These are phyloP conservation scores for Botia almorhae DNA, from an alignment of 2,797 vertebrate species.

Conservation along the genomic window DNA sequence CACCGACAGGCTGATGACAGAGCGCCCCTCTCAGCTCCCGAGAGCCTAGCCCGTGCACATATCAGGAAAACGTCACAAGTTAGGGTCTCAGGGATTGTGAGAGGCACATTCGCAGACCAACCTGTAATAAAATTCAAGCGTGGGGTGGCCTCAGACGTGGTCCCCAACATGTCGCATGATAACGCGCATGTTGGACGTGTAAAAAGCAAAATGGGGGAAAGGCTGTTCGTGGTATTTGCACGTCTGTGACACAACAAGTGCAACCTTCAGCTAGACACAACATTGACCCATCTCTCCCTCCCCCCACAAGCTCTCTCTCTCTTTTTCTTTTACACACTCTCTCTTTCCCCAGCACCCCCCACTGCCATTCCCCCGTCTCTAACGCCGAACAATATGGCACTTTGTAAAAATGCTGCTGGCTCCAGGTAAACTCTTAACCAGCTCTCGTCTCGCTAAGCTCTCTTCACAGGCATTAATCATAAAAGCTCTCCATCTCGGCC, in stretches of 20 bases:
- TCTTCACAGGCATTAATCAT: slow-evolving; percentile 33
- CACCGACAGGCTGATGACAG: slow-evolving; percentile 74
- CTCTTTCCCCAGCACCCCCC: slow-evolving; percentile 50
- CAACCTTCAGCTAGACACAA: slow-evolving; percentile 79
- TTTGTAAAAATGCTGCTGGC: slow-evolving; percentile 72
- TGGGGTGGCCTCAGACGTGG: slow-evolving; percentile 25
- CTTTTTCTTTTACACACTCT: slow-evolving; percentile 26
- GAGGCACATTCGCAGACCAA: slow-evolving; percentile 79
- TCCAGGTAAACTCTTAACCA: slow-evolving; percentile 58
- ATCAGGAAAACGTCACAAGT: slow-evolving; percentile 99
- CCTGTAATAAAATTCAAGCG: slow-evolving; percentile 54
- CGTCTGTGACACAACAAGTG: slow-evolving; percentile 72
- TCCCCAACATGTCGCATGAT: background rate
- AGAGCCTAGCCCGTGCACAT: slow-evolving; percentile 99
- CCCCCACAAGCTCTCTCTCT: slow-evolving; percentile 39
- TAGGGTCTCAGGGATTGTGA: slow-evolving; percentile 99
- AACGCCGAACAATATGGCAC: slow-evolving; percentile 72
- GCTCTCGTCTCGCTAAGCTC: slow-evolving; percentile 42
- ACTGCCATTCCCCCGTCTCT: slow-evolving; percentile 53
- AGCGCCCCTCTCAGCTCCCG: slow-evolving; percentile 97
- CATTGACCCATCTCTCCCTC: slow-evolving; percentile 67
- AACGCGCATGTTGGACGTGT: background rate
- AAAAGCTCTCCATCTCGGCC: slow-evolving; percentile 45
- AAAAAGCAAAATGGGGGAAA: background rate
- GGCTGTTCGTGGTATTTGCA: slow-evolving; percentile 1